Conservation (phyloP, 2,888 invertebrate genomes). For the Agonum fuliginosum region DNA sequence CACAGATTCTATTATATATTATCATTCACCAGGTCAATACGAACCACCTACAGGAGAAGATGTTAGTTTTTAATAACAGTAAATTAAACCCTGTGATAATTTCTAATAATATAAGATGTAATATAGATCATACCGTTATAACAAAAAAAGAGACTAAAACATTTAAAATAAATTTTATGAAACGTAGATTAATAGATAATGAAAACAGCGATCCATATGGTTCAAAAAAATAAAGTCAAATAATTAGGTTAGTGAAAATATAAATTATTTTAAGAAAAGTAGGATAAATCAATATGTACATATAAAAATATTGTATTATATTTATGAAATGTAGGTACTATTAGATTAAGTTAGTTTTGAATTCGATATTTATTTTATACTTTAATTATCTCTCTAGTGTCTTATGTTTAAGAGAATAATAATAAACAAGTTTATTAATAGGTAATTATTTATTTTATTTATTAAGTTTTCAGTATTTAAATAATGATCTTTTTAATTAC, state of each 20-base stretch:
- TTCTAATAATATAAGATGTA: conserved; percentile 13
- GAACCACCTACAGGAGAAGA: conserved; percentile 63
- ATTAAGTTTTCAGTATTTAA: too few relatives aligned
- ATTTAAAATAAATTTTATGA: conserved; percentile 23
- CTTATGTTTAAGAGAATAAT: too few relatives aligned
- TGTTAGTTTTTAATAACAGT: not conserved
- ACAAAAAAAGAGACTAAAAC: conserved; percentile 18
- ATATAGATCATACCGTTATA: not conserved
- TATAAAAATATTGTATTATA: too few relatives aligned
- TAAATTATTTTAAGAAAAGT: not conserved
- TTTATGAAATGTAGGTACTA: too few relatives aligned
- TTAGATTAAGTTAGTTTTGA: too few relatives aligned
- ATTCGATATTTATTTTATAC: too few relatives aligned
- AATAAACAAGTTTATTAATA: too few relatives aligned
- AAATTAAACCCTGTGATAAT: not conserved
- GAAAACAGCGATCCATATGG: not conserved
- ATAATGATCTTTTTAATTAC: too few relatives aligned
- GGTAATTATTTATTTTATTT: too few relatives aligned
- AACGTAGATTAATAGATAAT: not conserved
- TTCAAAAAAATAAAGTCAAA: not conserved
- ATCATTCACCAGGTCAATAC: too few relatives aligned
- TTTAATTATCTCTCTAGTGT: too few relatives aligned
- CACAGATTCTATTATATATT: too few relatives aligned
- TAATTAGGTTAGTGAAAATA: not conserved
- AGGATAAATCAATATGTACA: not conserved